Conservation (phyloP, 2,797 vertebrate species). For the Hippopotamyrus pictus region DNA sequence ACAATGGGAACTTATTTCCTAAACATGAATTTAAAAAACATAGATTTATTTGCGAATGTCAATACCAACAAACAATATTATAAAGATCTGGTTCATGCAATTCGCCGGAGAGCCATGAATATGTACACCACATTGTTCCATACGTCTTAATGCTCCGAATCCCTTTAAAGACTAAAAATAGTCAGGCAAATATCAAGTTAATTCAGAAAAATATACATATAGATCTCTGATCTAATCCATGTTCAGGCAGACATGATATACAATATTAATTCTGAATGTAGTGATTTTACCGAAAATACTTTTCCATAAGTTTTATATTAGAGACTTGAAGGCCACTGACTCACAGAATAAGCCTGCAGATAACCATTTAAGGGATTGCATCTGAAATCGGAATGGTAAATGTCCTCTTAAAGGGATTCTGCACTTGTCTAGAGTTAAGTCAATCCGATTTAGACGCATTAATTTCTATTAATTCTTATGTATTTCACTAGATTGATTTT, state of each 20-base stretch:
- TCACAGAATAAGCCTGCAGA: not conserved
- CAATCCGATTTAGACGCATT: not conserved
- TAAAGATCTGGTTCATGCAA: constrained; percentile 8
- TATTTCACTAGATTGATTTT: not conserved
- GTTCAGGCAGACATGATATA: not conserved
- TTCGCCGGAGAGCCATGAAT: not conserved
- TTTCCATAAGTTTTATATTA: constrained; percentile 1
- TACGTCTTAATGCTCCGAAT: not conserved
- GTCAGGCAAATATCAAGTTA: not conserved
- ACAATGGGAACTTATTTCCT: not conserved
- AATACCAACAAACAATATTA: constrained; percentile 9
- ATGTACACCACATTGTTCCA: not conserved
- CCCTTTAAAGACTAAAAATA: not conserved
- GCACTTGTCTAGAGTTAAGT: not conserved
- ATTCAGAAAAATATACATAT: constrained; percentile 10
- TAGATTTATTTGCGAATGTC: constrained; percentile 3
- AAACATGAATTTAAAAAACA: constrained; percentile 4
- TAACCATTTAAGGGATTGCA: not conserved
- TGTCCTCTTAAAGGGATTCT: constrained; percentile 6
- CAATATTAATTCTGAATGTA: not conserved
- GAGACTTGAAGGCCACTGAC: not conserved
- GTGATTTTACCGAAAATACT: not conserved
- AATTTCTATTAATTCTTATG: not conserved
- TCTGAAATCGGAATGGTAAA: not conserved
- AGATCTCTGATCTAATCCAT: not conserved